phyloP scores from a whole-genome alignment of 2,113 vertebrate species.

The Marmota monax region DNA sequence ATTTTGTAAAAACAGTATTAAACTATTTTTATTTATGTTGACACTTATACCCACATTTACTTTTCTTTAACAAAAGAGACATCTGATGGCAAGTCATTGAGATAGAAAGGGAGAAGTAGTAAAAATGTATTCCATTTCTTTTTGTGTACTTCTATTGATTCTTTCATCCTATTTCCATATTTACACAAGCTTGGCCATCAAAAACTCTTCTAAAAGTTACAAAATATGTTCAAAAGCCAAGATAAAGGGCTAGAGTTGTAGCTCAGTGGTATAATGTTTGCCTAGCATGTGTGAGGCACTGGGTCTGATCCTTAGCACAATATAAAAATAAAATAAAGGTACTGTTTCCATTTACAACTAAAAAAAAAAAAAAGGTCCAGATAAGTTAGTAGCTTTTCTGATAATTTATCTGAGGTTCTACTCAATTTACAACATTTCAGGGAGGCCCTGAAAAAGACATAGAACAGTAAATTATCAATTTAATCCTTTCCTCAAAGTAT shows the following conservation, averaged over 20 bases:
- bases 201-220: neutral
- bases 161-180: slow-evolving; percentile 27
- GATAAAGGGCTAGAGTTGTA: neutral
- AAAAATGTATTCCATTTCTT: neutral
- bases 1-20: neutral
- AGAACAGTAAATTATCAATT: slow-evolving; percentile 11
- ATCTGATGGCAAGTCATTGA: neutral
- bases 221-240: slow-evolving; percentile 34
- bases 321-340: too few relatives aligned
- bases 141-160: neutral
- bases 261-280: too few relatives aligned
- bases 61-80: neutral
- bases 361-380: neutral
- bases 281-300: too few relatives aligned
- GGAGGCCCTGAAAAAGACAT: neutral
- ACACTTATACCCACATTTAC: neutral
- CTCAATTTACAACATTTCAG: neutral
- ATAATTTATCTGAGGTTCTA: slow-evolving; percentile 31
- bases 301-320: too few relatives aligned
- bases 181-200: neutral
- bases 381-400: neutral
- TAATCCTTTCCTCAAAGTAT: neutral
- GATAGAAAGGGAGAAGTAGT: neutral
- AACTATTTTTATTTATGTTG: neutral
- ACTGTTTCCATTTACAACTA: too few relatives aligned